These are phyloP conservation scores for Microtus pennsylvanicus DNA, from an alignment of 2,113 vertebrate genomes.

Conservation along the genomic window DNA sequence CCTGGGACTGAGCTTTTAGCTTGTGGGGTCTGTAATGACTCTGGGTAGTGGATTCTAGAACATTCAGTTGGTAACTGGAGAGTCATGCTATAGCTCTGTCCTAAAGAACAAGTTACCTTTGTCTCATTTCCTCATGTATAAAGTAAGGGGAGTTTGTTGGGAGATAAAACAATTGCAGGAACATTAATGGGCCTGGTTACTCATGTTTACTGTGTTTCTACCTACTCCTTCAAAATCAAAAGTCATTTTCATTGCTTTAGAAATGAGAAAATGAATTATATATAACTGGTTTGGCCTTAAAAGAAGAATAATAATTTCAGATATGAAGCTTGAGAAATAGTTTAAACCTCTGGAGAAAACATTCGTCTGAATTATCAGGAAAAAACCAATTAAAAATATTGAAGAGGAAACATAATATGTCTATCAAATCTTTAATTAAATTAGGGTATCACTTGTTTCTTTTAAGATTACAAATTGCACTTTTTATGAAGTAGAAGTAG, in stretches of 20 bases:
- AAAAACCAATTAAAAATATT: neutral
- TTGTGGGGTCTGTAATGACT: neutral
- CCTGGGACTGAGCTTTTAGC: neutral
- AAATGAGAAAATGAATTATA: conserved; percentile 24
- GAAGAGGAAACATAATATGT: neutral
- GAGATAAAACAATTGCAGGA: neutral
- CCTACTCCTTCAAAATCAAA: neutral
- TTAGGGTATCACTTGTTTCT: neutral
- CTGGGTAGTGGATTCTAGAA: neutral
- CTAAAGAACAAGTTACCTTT: neutral
- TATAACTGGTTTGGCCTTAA: neutral
- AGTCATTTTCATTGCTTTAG: conserved; percentile 30
- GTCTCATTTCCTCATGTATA: neutral
- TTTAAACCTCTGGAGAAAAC: conserved; percentile 29
- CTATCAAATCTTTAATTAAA: conserved; percentile 15
- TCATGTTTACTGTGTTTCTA: neutral
- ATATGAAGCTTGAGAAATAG: neutral
- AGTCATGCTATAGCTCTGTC: neutral
- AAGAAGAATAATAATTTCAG: conserved; percentile 11
- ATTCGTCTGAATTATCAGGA: conserved; percentile 32
- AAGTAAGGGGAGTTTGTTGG: neutral
- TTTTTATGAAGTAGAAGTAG: neutral
- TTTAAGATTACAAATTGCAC: neutral
- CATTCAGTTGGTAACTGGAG: neutral
- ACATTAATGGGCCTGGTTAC: neutral